These are phyloP conservation scores for Chunga burmeisteri DNA, from an alignment of 2,113 vertebrate genomes.

Conservation along the genomic window DNA sequence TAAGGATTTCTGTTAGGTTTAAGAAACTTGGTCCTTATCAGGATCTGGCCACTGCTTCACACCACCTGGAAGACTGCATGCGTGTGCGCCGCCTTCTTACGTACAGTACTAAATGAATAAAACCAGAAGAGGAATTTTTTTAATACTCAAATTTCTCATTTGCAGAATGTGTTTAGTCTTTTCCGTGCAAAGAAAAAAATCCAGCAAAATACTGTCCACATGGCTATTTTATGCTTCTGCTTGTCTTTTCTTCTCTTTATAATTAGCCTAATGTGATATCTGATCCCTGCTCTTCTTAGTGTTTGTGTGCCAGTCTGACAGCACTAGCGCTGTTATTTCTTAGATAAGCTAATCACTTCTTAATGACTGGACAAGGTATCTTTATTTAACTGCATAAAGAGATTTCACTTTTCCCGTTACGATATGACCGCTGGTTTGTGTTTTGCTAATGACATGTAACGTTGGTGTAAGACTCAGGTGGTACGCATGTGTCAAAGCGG, in stretches of 20 bases:
- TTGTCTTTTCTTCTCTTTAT: slow-evolving; percentile 22
- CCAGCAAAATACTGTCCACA: slow-evolving; percentile 23
- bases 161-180: not conserved
- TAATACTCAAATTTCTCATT: not conserved
- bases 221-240: slow-evolving; percentile 44
- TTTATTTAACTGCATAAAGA: slow-evolving; percentile 55
- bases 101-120: not conserved
- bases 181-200: not conserved
- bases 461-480: not conserved
- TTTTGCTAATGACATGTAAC: slow-evolving; percentile 25
- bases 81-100: accelerated
- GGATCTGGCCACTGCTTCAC: not conserved
- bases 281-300: slow-evolving; percentile 55
- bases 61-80: not conserved
- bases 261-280: slow-evolving; percentile 55
- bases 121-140: not conserved
- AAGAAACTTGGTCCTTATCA: not conserved
- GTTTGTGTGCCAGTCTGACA: slow-evolving; percentile 29
- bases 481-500: not conserved
- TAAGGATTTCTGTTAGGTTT: not conserved
- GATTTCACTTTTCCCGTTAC: slow-evolving; percentile 52
- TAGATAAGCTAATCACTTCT: slow-evolving; percentile 56
- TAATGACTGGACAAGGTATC: slow-evolving; percentile 61
- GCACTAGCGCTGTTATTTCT: slow-evolving; percentile 36
- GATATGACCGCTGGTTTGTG: not conserved